These are phyloP conservation scores for Acomys russatus DNA, from an alignment of 2,797 vertebrate species.

Conservation along the genomic window DNA sequence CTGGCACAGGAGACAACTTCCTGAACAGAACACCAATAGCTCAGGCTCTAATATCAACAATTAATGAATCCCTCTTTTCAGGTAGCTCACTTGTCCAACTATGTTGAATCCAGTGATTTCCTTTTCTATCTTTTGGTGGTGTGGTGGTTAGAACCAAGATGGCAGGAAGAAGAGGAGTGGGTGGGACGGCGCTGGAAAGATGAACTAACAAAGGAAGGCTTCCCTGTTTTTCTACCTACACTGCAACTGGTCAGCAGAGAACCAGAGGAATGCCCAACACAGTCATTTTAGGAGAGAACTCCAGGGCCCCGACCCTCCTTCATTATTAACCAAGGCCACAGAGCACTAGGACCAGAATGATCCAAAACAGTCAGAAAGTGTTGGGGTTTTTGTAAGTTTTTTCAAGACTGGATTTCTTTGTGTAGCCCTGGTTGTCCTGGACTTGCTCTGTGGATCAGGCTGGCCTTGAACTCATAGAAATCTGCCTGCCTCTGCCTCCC, in stretches of 20 bases:
- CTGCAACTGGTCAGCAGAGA: accelerated
- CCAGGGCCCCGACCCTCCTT: too few species aligned
- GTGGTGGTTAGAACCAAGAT: neutral
- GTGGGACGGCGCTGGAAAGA: neutral
- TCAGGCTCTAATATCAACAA: too few species aligned
- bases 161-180: neutral
- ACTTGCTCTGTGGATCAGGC: too few species aligned
- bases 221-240: neutral
- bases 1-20: too few species aligned
- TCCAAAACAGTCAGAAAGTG: neutral
- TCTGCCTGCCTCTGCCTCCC: too few species aligned
- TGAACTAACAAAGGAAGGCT: neutral
- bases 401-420: neutral
- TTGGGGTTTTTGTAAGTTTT: too few species aligned
- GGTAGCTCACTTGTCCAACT: neutral
- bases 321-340: neutral
- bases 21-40: too few species aligned
- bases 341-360: neutral
- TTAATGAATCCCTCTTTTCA: neutral
- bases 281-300: neutral
- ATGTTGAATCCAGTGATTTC: conserved; percentile 5
- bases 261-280: too few species aligned
- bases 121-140: neutral
- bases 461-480: too few species aligned
- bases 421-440: too few species aligned